Conservation (phyloP, 2,113 vertebrate species). For the Toxotes chatareus region DNA sequence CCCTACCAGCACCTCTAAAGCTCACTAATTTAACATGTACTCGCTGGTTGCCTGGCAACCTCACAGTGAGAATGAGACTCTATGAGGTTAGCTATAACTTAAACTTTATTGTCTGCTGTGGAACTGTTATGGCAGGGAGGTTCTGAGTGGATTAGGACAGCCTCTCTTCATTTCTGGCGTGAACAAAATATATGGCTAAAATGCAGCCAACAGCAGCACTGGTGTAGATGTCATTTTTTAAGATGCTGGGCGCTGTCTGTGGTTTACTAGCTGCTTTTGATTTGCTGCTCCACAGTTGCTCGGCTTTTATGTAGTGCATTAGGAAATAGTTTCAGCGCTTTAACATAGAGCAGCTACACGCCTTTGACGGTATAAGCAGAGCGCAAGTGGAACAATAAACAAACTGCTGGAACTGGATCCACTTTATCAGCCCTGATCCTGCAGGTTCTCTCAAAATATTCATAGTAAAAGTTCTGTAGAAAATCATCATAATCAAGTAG, state of each 20-base stretch:
- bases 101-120: background rate
- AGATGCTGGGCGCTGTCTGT: background rate
- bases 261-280: background rate
- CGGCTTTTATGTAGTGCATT: background rate
- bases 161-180: background rate
- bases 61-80: background rate
- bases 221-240: background rate
- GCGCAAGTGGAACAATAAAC: too few species aligned
- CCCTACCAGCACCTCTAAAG: background rate
- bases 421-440: background rate
- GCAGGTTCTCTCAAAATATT: background rate
- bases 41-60: conserved; percentile 7
- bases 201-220: background rate
- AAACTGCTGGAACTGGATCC: background rate
- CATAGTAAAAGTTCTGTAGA: background rate
- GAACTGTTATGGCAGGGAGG: too few species aligned
- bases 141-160: background rate
- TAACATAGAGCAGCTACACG: background rate
- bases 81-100: background rate
- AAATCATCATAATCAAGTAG: background rate
- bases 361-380: background rate
- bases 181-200: background rate
- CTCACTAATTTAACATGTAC: conserved; percentile 5
- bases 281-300: background rate
- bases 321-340: background rate